Conservation (phyloP, 1,140 invertebrate species). For the Caerostris extrusa region DNA sequence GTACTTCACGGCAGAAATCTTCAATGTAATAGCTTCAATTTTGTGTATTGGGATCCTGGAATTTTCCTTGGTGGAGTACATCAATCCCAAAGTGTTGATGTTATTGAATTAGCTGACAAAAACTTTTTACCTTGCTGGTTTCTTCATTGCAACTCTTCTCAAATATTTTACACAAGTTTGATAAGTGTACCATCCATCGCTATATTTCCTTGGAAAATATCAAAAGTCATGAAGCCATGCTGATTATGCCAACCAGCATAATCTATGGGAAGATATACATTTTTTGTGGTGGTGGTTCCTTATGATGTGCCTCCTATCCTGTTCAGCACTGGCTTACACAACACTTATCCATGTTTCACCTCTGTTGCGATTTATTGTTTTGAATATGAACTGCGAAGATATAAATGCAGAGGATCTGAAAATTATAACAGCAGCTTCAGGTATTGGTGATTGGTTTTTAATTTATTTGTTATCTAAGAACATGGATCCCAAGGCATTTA, state of each 20-base stretch:
- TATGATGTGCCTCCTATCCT: neutral
- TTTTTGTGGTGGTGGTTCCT: neutral
- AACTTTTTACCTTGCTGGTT: neutral
- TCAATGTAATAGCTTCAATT: neutral
- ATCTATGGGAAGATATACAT: neutral
- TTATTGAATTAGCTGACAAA: neutral
- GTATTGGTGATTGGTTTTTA: constrained; percentile 3
- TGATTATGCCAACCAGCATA: neutral
- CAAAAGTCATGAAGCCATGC: neutral
- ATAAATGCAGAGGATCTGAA: neutral
- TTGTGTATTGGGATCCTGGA: neutral
- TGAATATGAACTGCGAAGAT: neutral
- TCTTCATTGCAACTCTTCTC: neutral
- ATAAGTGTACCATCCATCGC: neutral
- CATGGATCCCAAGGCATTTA: neutral
- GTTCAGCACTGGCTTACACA: neutral
- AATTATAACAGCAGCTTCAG: neutral
- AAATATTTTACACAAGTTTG: neutral
- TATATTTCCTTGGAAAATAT: neutral
- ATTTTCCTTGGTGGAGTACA: neutral
- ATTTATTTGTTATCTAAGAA: constrained; percentile 14
- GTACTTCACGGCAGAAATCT: neutral
- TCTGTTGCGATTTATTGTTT: neutral
- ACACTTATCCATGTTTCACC: neutral
- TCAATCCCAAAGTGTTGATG: neutral